Percentiles rank a stretch among this genome's conserved stretches.
Evolutionary conservation across 2,113 vertebrate species (phyloP).

Genomic region (Percopsis transmontana): DNA sequence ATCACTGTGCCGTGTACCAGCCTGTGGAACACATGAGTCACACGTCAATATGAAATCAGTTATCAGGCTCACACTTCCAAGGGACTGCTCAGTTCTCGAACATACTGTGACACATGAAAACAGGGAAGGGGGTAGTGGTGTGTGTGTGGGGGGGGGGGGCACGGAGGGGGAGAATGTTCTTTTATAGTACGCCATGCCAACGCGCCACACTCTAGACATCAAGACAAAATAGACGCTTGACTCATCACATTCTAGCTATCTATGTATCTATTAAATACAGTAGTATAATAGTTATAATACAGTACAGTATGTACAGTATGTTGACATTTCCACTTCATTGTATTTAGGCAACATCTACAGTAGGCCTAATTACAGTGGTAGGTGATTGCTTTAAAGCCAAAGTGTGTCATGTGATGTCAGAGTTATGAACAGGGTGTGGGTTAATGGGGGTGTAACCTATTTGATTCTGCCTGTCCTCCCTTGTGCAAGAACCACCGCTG

Average conservation of each 20-base stretch:
- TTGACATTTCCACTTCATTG: too few species aligned
- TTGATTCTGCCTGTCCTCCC: too few species aligned
- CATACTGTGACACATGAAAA: constrained; percentile 51
- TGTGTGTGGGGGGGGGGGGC: constrained; percentile 13
- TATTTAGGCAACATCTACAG: too few species aligned
- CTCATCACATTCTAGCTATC: constrained; percentile 30
- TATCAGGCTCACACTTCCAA: constrained; percentile 1
- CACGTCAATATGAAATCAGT: constrained; percentile 14
- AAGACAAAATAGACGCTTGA: constrained; percentile 56
- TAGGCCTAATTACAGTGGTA: too few species aligned
- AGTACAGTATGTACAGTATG: too few species aligned
- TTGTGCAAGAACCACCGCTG: too few species aligned
- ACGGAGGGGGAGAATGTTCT: not conserved
- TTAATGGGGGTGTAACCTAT: too few species aligned
- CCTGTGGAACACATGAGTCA: constrained; percentile 44
- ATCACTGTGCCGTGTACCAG: not conserved
- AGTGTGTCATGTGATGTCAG: too few species aligned
- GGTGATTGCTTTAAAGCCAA: too few species aligned
- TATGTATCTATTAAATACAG: not conserved
- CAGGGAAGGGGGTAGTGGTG: constrained; percentile 32
- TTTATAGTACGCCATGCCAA: constrained; percentile 26
- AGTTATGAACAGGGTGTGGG: too few species aligned
- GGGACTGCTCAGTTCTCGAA: constrained; percentile 33
- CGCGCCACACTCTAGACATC: constrained; percentile 13
- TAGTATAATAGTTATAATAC: too few species aligned